These are phyloP conservation scores for Spermophilus dauricus DNA, from an alignment of 2,113 vertebrate species.

Conservation along the genomic window DNA sequence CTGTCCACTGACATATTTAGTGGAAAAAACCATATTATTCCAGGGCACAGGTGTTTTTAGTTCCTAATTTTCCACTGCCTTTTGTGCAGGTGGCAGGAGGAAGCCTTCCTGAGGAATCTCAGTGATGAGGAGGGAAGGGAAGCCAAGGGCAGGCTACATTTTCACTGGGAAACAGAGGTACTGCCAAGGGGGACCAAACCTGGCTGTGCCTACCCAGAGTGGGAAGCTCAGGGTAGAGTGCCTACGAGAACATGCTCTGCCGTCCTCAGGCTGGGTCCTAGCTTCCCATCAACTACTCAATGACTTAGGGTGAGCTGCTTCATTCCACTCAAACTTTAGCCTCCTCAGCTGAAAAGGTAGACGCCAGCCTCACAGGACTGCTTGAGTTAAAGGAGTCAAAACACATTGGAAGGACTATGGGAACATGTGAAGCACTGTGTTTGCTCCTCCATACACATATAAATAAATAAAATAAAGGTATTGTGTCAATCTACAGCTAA, in stretches of 20 bases:
- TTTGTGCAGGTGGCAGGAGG: not conserved
- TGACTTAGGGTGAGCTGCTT: not conserved
- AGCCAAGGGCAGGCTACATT: not conserved
- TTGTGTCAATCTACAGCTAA: too few relatives aligned
- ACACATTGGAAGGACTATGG: too few relatives aligned
- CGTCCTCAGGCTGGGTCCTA: rapidly evolving
- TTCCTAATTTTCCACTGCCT: not conserved
- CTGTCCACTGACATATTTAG: not conserved
- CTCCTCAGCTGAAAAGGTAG: not conserved
- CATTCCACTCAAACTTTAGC: not conserved
- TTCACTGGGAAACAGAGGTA: not conserved
- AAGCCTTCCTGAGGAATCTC: not conserved
- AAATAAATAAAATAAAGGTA: too few relatives aligned
- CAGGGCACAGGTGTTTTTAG: not conserved
- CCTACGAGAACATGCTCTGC: rapidly evolving
- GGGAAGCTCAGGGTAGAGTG: not conserved
- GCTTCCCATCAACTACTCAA: not conserved
- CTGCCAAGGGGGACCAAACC: not conserved
- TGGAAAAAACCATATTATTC: not conserved
- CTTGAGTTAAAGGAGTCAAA: not conserved
- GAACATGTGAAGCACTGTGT: too few relatives aligned
- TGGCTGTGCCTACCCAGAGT: not conserved
- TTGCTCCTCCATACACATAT: too few relatives aligned
- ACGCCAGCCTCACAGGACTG: not conserved
- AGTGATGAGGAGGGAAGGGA: not conserved